Evolutionary conservation across 2,888 invertebrate species (phyloP).

Genomic region (Ditula angustiorana): DNA sequence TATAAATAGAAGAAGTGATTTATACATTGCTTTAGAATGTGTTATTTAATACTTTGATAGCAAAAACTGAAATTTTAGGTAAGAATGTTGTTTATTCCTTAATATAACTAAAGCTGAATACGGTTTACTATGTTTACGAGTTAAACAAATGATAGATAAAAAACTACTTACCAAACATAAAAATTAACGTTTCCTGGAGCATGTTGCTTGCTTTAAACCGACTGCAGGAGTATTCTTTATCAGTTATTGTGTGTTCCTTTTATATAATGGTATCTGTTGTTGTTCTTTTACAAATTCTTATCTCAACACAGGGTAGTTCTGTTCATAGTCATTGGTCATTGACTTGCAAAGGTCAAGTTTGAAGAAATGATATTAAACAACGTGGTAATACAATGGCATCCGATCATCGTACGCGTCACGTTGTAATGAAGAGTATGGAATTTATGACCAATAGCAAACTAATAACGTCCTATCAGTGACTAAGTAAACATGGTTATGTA

Average conservation of each 20-base stretch:
- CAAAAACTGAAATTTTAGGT: too few species aligned
- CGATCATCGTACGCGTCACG: too few species aligned
- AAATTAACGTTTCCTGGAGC: neutral
- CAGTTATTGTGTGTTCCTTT: neutral
- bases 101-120: neutral
- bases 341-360: neutral
- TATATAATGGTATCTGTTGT: neutral
- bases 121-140: too few species aligned
- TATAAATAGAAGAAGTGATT: too few species aligned
- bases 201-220: neutral
- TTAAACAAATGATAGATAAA: neutral
- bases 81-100: too few species aligned
- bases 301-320: neutral
- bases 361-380: neutral
- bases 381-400: too few species aligned
- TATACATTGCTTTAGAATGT: too few species aligned
- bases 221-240: neutral
- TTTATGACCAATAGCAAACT: too few species aligned
- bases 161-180: slow-evolving; percentile 21
- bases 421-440: too few species aligned
- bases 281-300: neutral
- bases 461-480: too few species aligned
- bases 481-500: too few species aligned
- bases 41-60: too few species aligned
- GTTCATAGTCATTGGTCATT: neutral